Base-by-base conservation (phyloP, 2,888 invertebrate genomes). In the Pristionchus mayeri region DNA sequence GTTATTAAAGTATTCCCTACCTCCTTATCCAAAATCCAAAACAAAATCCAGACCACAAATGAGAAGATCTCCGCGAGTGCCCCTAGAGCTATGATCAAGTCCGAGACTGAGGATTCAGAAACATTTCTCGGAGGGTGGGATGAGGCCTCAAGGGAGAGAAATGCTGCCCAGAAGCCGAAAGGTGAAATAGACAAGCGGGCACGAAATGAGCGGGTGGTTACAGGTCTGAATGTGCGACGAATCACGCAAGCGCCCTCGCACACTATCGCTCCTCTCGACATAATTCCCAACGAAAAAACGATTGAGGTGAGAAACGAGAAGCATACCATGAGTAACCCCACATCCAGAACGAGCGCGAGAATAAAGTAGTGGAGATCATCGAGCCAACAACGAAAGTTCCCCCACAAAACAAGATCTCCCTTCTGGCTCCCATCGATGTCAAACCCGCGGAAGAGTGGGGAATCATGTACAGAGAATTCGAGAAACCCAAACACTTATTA, bases 41-140 rank as follows among this genome's bases (percentile, higher is more conserved):
- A 44, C 44, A 44, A 44, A 44, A 44, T 44, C 16, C 50, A 78
- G 76, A 78, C 48, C 0, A 7, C 24, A 7, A 34, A 50, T 18
- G 76, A 50, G 37, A 78, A 78, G 50, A 30, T 78, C 50, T 78
- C 76, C 24, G 18, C 76, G 21, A 7, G 71, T 0, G 21, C 24
- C 0, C 30, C 48, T 16, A 48, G 13, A 2, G 27, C 24, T 40
- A 2, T 18, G 3, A 78, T 78, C 27, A 78, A 48, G 50, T 16
- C 21, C 2, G 50, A 78, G 27, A 50, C 76, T 16, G 76, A 78
- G 50, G 76, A 80, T 1, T 34, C 57, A 9, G 80, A 52, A 40
- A 57, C 80, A 34, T 80, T 80, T 40, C 80, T 80, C 16, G 80
- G 80, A 7, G 80, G 80, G 7, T 80, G 80, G 80, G 80, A 80